A percentile compares a stretch with the other conserved stretches of the same genome.
phyloP scores from a whole-genome alignment of 2,797 vertebrate species.

The Silurus lanzhouensis region DNA sequence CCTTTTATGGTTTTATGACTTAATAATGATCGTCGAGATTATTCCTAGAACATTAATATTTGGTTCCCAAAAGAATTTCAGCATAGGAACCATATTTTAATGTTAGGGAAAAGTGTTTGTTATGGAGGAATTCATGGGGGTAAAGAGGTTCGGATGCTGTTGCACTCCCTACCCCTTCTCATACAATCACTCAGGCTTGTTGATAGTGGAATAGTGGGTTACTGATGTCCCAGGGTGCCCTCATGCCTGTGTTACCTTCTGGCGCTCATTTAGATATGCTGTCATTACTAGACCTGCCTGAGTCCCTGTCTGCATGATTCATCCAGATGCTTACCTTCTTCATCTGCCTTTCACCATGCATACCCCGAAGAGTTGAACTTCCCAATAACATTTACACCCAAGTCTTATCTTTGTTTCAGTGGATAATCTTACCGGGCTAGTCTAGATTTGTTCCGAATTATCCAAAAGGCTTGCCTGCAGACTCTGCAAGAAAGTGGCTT shows the following conservation, averaged over 20 bases:
- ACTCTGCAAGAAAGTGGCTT: not conserved
- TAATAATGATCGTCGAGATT: too few species aligned
- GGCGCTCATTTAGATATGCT: not conserved
- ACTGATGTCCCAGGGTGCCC: not conserved
- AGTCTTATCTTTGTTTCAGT: not conserved
- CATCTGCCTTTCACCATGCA: not conserved
- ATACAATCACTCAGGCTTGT: not conserved
- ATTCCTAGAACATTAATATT: too few species aligned
- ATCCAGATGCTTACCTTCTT: not conserved
- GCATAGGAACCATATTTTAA: too few species aligned
- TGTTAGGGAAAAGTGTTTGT: too few species aligned
- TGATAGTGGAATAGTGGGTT: not conserved
- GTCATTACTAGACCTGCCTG: not conserved
- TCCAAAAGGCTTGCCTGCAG: too few species aligned
- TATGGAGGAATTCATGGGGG: not conserved
- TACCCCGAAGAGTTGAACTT: not conserved
- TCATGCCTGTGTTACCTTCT: not conserved
- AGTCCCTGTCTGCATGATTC: not conserved
- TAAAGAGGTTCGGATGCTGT: not conserved
- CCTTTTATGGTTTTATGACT: too few species aligned
- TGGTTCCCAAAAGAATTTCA: too few species aligned
- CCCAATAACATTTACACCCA: not conserved
- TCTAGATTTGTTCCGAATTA: not conserved
- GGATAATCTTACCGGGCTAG: not conserved
- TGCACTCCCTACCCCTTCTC: not conserved